Base-by-base conservation (phyloP, 2,888 invertebrate species). In the Platypus cylindrus region DNA sequence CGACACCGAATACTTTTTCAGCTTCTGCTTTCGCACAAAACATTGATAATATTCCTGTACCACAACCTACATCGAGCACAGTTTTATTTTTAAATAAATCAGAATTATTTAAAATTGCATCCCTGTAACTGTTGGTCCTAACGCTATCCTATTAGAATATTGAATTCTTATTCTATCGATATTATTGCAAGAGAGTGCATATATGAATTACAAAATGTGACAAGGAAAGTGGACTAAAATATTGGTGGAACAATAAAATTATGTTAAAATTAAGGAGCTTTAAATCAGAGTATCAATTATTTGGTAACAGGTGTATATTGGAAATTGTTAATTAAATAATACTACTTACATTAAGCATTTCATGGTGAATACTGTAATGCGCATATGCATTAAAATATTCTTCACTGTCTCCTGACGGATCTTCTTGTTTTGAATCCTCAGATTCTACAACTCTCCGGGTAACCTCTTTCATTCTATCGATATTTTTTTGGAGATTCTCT, bases 11-110 rank as follows among this genome's bases (percentile, higher is more conserved):
- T 3, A 98, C 89, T 63, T 72, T 76, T 39, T 73, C 70, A 25
- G 97, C 97, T 16, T 94, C 95, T 14, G 94, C 90, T 54, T 85
- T 78, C 8, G 93, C 94, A 45, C 90, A 85, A 68, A 99, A 98
- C 89, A 99, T 93, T 9, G 94, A 94, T 15, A 99, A 66, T 47
- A 98, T 95, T 17, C 93, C 90, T 1, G 97, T 97, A 15, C 98
- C 98, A 63, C 95, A 95, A 20, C 98, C 98, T 36, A 99, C 78
- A 66, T 98, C 98, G 39, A 98, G 64, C 13, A 98, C 87, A 14
- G 74, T 65, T 62, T 90, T 90, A 24, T 74, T 77, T 49, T 66
- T 66, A 33, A 93, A 70, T 36, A 71, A 62, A 18, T 73, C 68
- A 17, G 65, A 64, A 57, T 93, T 93, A 12, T 73, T 70, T 31